Conservation (phyloP, 2,888 invertebrate genomes). For the Lasioglossum vierecki region DNA sequence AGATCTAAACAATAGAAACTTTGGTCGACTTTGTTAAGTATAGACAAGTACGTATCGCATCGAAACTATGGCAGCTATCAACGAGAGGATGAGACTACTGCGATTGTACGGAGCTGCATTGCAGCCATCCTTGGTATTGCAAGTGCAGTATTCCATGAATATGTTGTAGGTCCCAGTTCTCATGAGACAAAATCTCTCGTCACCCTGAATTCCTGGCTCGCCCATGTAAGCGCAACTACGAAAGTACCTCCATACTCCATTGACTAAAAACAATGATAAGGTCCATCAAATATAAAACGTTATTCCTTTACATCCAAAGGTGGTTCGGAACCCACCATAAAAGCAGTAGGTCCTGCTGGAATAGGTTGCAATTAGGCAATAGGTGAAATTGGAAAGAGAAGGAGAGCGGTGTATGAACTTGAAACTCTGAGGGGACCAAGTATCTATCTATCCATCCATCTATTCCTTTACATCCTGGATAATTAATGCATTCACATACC, state of each 20-base stretch:
- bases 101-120: constrained; percentile 86
- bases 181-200: constrained; percentile 96
- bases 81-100: constrained; percentile 61
- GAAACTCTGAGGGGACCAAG: too few relatives aligned
- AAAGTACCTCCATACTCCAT: constrained; percentile 95
- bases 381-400: too few relatives aligned
- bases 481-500: constrained; percentile 84
- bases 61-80: constrained; percentile 56
- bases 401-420: too few relatives aligned
- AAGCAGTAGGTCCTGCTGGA: too few relatives aligned
- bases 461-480: not conserved
- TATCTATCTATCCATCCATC: too few relatives aligned
- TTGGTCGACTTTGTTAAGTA: constrained; percentile 52
- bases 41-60: constrained; percentile 57
- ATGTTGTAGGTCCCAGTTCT: constrained; percentile 96
- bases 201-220: constrained; percentile 94
- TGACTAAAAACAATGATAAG: constrained; percentile 85
- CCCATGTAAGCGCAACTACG: constrained; percentile 95
- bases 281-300: constrained; percentile 10
- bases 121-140: constrained; percentile 96
- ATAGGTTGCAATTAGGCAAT: too few relatives aligned
- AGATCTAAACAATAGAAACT: constrained; percentile 51
- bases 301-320: not conserved
- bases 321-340: too few relatives aligned
- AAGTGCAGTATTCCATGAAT: constrained; percentile 96